Base-by-base conservation (phyloP, 1,140 invertebrate genomes). In the Eciton burchellii region DNA sequence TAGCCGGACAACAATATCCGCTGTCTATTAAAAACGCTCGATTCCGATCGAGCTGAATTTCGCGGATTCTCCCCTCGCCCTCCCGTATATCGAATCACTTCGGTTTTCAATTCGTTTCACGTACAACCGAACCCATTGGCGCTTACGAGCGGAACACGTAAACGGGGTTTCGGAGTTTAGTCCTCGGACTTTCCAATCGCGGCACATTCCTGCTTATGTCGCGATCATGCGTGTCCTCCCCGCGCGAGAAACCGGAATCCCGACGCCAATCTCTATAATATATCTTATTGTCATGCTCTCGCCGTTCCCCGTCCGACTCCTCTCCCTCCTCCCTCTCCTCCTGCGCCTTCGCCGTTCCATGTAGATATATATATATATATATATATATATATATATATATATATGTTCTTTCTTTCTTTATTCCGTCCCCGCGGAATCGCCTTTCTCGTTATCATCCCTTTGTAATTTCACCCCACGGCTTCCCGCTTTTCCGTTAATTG, bases 391-490 rank as follows among this genome's bases (percentile, higher is more conserved):
- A n/a, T n/a, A n/a, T n/a, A n/a, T n/a, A n/a, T n/a, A n/a, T n/a
- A n/a, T n/a, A n/a, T n/a, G n/a, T n/a, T n/a, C n/a, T n/a, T 77
- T 60, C 49, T 54, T 29, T 57, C 74, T 19, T 57, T 35, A 19
- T 68, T 45, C 49, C 8, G 49, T 68, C 74, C 56, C 35, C n/a
- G 16, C 74, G 35, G 52, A 79, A 70, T 79, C 74, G 49, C 49
- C 74, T 54, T 45, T 79, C 74, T 79, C 63, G 63, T 79, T 79
- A 79, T 68, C 74, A 45, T 79, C 63, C 63, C 74, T 79, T 70
- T 79, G 49, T 79, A 79, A 6, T 29, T 29, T 45, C 16, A 79
- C 49, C 68, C 63, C 24, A 35, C 26, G 49, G 74, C 63, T 79
- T 79, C 56, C 74, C 74, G 63, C 52, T 41, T 79, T 79, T 68